Evolutionary conservation across 2,888 invertebrate species (phyloP).

Genomic region (Cryptosula pallasiana): DNA sequence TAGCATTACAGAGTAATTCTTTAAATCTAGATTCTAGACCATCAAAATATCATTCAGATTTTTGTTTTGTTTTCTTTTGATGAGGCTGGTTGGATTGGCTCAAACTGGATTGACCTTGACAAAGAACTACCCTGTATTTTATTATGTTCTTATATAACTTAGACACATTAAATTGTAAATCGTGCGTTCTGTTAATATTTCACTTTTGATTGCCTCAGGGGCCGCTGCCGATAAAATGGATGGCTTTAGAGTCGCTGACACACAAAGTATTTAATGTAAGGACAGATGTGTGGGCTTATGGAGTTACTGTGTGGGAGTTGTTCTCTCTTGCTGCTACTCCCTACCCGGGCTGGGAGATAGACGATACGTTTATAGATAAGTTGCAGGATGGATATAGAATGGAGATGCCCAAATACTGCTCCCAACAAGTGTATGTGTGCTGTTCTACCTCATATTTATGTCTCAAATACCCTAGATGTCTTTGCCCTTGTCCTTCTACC

Average conservation of each 20-base stretch:
- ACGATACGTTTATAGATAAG: slow-evolving; percentile 46
- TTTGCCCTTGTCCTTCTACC: too few species aligned
- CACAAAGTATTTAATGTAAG: slow-evolving; percentile 88
- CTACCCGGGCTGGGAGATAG: slow-evolving; percentile 49
- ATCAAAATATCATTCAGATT: too few species aligned
- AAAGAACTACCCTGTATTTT: too few species aligned
- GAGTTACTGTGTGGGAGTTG: slow-evolving; percentile 47
- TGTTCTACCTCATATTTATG: too few species aligned
- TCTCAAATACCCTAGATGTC: too few species aligned
- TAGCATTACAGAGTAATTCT: too few species aligned
- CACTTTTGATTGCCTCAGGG: slow-evolving; percentile 34
- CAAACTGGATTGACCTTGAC: neutral
- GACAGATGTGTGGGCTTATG: slow-evolving; percentile 83
- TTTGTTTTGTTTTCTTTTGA: too few species aligned
- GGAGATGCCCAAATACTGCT: slow-evolving; percentile 43
- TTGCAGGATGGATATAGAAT: slow-evolving; percentile 48
- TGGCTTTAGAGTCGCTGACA: slow-evolving; percentile 86
- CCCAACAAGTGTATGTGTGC: slow-evolving; percentile 47
- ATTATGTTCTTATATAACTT: too few species aligned
- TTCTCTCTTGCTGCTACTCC: slow-evolving; percentile 46
- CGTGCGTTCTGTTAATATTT: too few species aligned
- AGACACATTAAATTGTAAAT: too few species aligned
- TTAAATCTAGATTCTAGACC: too few species aligned
- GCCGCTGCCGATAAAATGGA: slow-evolving; percentile 85
- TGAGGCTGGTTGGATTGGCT: too few species aligned